phyloP scores from a whole-genome alignment of 2,797 vertebrate genomes.

The Trematomus bernacchii region DNA sequence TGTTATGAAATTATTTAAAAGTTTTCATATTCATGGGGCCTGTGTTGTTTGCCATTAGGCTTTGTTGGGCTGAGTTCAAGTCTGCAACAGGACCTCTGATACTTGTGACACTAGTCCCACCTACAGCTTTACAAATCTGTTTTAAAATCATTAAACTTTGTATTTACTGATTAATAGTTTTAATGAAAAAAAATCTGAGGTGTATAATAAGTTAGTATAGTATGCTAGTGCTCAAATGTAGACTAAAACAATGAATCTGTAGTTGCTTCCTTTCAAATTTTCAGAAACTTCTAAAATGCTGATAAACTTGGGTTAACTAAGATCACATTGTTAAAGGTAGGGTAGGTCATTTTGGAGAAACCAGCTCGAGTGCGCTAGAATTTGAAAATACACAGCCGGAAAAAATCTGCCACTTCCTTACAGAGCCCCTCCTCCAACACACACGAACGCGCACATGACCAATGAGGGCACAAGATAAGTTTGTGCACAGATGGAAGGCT shows the following conservation, averaged over 20 bases:
- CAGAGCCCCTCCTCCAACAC: too few relatives aligned
- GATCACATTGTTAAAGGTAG: too few relatives aligned
- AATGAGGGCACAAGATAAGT: too few relatives aligned
- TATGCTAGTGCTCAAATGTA: neutral
- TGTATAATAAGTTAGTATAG: neutral
- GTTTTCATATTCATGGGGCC: slow-evolving; percentile 24
- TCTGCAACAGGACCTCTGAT: slow-evolving; percentile 7
- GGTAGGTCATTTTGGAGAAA: too few relatives aligned
- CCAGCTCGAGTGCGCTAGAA: too few relatives aligned
- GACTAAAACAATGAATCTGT: neutral
- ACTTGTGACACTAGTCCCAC: too few relatives aligned
- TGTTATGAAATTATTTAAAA: neutral
- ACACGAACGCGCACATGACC: too few relatives aligned
- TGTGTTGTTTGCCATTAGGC: slow-evolving; percentile 1
- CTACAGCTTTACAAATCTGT: neutral
- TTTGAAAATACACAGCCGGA: too few relatives aligned
- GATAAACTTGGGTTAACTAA: neutral
- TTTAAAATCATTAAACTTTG: neutral
- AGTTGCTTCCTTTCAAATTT: neutral
- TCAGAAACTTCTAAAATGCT: neutral
- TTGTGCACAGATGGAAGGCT: too few relatives aligned
- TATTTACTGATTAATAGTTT: neutral
- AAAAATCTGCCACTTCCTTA: too few relatives aligned
- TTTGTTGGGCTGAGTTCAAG: neutral
- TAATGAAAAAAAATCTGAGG: neutral